Percentiles rank a stretch among this genome's conserved stretches.
These are phyloP conservation scores for Diorhabda elongata DNA, from an alignment of 1,140 invertebrate genomes.

Conservation along the genomic window DNA sequence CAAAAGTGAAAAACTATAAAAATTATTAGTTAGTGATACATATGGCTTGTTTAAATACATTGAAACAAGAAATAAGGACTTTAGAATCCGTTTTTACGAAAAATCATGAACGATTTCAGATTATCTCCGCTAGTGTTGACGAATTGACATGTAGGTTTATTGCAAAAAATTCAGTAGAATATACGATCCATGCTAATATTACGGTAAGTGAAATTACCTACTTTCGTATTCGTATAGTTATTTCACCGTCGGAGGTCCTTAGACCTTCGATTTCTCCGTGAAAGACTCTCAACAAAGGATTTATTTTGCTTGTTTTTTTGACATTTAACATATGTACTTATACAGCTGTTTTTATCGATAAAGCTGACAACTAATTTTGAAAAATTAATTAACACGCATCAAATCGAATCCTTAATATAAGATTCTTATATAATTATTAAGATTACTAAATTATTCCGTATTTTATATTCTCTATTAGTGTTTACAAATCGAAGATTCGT, in stretches of 20 bases:
- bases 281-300: slow-evolving; percentile 36
- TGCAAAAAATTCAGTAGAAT: slow-evolving; percentile 88
- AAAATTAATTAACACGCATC: slow-evolving; percentile 7
- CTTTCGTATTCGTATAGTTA: background rate
- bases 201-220: slow-evolving; percentile 69
- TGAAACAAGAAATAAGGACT: slow-evolving; percentile 97
- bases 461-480: too few species aligned
- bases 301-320: slow-evolving; percentile 38
- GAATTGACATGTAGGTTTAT: slow-evolving; percentile 96
- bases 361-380: background rate
- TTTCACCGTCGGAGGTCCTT: background rate
- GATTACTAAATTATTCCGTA: too few species aligned
- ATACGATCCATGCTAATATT: slow-evolving; percentile 97
- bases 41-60: slow-evolving; percentile 96
- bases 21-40: slow-evolving; percentile 41
- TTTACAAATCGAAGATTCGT: too few species aligned
- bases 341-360: slow-evolving; percentile 19
- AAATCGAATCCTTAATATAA: too few species aligned
- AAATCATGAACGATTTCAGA: slow-evolving; percentile 95
- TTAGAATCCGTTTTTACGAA: slow-evolving; percentile 92
- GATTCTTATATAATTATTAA: too few species aligned
- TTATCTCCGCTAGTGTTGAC: slow-evolving; percentile 95
- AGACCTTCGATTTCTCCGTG: background rate
- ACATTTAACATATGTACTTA: slow-evolving; percentile 43
- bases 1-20: slow-evolving; percentile 24